Base-by-base conservation (phyloP, 2,888 invertebrate species). In the Dusona sp. region DNA sequence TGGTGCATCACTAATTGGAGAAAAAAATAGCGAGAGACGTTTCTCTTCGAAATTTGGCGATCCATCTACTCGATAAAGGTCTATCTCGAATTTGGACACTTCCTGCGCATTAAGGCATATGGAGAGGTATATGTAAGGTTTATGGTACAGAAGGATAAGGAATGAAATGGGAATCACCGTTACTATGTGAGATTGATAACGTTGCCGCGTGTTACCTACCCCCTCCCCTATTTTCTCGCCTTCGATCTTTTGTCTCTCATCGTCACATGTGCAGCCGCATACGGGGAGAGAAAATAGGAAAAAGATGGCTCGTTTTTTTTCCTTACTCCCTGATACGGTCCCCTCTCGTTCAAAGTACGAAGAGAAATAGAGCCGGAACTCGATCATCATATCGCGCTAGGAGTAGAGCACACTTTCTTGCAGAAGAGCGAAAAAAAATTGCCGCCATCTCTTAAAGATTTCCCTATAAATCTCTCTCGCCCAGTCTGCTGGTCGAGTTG, bases 121-220 rank as follows among this genome's bases (percentile, higher is more conserved):
- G n/a, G 36, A 72, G 51, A 57, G 38, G 33, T 64, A 67, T 38
- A 78, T 29, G n/a, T 3, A 0, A 64, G 9, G 65, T 33, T 42
- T 16, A 22, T 36, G 29, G 54, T 51, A 65, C 25, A 29, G 29
- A n/a, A 29, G 61, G 29, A n/a, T 19, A 22, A 13, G 33, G 48
- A 67, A 78, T 70, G 48, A 72, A 36, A 72, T 36, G 54, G 38
- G 70, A 83, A 85, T 85, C 83, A 75, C 51, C 74, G 68, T 74
- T 82, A 29, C 64, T 79, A 79, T 38, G 11, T 11, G 74, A 75
- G 85, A 82, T 85, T 85, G 74, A 85, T 82, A 75, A 70, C 74
- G 61, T 64, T 82, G 19, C 73, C 78, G 74, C 51, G 75, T 85
- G 67, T 74, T 65, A 70, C 72, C 75, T 13, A 13, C 48, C 19